Evolutionary conservation across 2,113 vertebrate genomes (phyloP), one percentile per base, ranked within the genome.

Genomic region (Scartelaos histophorus): DNA sequence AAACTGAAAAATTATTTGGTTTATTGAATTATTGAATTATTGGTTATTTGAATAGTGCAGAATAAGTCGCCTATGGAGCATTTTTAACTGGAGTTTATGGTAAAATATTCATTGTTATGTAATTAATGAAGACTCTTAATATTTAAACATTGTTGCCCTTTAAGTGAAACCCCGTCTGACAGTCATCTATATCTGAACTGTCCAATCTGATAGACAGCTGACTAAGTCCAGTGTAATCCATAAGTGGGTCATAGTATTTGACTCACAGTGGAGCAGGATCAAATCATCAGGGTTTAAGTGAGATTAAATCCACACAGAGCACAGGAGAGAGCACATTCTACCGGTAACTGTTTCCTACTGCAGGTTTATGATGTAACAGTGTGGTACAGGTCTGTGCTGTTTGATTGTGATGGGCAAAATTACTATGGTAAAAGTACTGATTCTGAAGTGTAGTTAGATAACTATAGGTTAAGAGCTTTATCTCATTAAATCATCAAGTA

Each of bases 241-340:
- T 34, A 65, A 65, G 17, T 65, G 67, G 19, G 46, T 46, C 56
- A 58, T 2, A 67, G 71, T 75, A 34, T n/a, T 17, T 76, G 69
- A 35, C 56, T 11, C 7, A 12, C 53, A 58, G 24, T 9, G 0
- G 43, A 73, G 74, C 3, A 51, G 25, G 62, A 73, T 74, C 73
- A 76, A 84, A 85, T 78, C 74, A 84, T 78, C 68, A 24, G 78
- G 80, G 66, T 83, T 87, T 81, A 84, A 85, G 35, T 56, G 75
- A 83, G 87, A 91, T 91, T 88, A 86, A 83, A 76, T 71, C 72
- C 78, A 81, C 80, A 54, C 73, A 73, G 79, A 56, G 49, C 57
- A 66, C 43, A 16, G 17, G 47, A 5, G 15, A 16, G 15, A 3
- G 62, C 65, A 69, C 29, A 73, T 35, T 74, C 60, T 61, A 19